Evolutionary conservation across 2,113 vertebrate species (phyloP).

Genomic region (Rhabdomys dilectus): DNA sequence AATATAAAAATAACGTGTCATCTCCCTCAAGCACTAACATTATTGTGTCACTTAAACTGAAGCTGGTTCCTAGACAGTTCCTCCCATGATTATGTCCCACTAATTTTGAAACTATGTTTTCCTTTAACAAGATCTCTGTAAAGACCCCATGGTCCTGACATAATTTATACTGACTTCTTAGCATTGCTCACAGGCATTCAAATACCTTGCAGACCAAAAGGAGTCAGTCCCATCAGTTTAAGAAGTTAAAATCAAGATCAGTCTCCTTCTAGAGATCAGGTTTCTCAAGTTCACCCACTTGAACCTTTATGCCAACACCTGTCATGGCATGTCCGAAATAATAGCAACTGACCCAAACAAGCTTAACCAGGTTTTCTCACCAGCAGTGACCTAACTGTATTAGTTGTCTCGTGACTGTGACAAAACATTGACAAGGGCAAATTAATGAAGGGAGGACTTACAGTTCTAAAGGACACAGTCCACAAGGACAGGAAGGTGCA

Average conservation of each 20-base stretch:
- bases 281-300: constrained; percentile 39
- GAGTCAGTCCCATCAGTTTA: constrained; percentile 40
- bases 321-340: background rate
- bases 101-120: constrained; percentile 36
- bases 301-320: background rate
- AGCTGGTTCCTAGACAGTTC: constrained; percentile 34
- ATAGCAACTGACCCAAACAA: constrained; percentile 32
- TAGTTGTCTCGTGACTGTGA: background rate
- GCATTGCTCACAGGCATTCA: background rate
- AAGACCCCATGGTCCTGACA: background rate
- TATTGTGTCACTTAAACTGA: constrained; percentile 47
- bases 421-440: background rate
- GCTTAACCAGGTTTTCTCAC: background rate
- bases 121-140: background rate
- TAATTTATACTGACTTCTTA: constrained; percentile 57
- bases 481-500: background rate
- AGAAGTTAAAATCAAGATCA: constrained; percentile 39
- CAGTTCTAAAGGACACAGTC: background rate
- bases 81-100: background rate
- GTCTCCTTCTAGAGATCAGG: constrained; percentile 36
- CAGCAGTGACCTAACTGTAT: background rate
- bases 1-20: constrained; percentile 8
- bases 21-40: background rate
- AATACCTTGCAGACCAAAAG: constrained; percentile 46
- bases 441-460: background rate